phyloP scores from a whole-genome alignment of 2,797 vertebrate species.

The Podargus strigoides region DNA sequence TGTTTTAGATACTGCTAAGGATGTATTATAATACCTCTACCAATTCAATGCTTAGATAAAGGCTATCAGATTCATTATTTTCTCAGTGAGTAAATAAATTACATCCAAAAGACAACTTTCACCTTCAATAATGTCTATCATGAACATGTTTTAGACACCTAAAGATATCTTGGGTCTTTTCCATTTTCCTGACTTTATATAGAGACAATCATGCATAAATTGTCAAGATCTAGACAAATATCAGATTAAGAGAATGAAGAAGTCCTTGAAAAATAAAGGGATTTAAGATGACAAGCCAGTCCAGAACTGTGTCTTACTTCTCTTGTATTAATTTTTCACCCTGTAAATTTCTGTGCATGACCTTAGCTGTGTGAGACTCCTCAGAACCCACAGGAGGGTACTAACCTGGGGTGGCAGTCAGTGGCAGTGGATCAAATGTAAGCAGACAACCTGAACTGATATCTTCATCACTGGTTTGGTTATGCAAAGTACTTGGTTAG shows the following conservation, averaged over 20 bases:
- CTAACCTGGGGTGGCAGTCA: accelerated
- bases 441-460: neutral
- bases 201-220: neutral
- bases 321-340: neutral
- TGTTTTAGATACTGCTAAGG: neutral
- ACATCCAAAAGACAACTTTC: neutral
- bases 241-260: neutral
- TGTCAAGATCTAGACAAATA: neutral
- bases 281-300: neutral
- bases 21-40: neutral
- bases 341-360: neutral
- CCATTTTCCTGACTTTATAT: neutral
- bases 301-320: neutral
- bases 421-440: neutral
- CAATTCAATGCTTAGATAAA: neutral
- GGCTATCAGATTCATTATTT: neutral
- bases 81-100: neutral
- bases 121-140: neutral
- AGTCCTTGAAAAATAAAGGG: neutral
- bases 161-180: neutral
- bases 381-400: neutral
- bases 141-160: neutral
- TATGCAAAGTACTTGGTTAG: neutral
- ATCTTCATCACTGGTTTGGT: neutral
- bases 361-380: neutral